Base-by-base conservation (phyloP, 2,888 invertebrate genomes). In the Drosophila pullipes region DNA sequence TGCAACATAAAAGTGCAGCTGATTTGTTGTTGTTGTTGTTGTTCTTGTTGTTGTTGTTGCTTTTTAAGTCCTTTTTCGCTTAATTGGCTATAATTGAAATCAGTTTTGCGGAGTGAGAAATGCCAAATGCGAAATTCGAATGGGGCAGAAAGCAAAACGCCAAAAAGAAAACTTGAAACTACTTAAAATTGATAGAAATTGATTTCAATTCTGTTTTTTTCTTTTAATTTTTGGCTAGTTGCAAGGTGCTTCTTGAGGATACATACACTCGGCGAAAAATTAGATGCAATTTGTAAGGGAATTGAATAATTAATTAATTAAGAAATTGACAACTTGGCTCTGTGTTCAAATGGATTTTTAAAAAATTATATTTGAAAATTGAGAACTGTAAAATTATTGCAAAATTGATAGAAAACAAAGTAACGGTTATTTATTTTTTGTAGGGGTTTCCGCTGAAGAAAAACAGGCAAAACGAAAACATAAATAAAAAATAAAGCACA, bases 31-130 rank as follows among this genome's bases (percentile, higher is more conserved):
- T 53, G 13, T 53, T 30, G 7, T 11, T 35, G 11, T 10, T 28
- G 6, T 30, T 30, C 6, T 0, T 30, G 30, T 30, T 6, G 6
- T 1, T 30, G 31, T 18, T 50, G n/a, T 4, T 47, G 13, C 47
- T 47, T 55, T 65, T 76, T 59, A 53, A 69, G 58, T 68, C 66
- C 65, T 63, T 63, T 71, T 72, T 76, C 76, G 80, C 85, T 69
- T 83, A 86, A 83, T 83, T 83, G 82, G 85, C 85, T 79, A 61
- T 87, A 83, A 83, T 83, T 83, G 85, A 87, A 83, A 87, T 87
- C 70, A 72, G 60, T 58, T 64, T 61, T 33, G 37, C 18, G 35
- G 58, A 37, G 25, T 25, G 62, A 52, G 37, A 55, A 25, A 37
- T n/a, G 55, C 25, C 25, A 55, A 35, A 47, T 4, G 47, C 37